Evolutionary conservation across 2,888 invertebrate species (phyloP), one percentile per base, ranked within the genome.

Genomic region (Troides oblongomaculatus): DNA sequence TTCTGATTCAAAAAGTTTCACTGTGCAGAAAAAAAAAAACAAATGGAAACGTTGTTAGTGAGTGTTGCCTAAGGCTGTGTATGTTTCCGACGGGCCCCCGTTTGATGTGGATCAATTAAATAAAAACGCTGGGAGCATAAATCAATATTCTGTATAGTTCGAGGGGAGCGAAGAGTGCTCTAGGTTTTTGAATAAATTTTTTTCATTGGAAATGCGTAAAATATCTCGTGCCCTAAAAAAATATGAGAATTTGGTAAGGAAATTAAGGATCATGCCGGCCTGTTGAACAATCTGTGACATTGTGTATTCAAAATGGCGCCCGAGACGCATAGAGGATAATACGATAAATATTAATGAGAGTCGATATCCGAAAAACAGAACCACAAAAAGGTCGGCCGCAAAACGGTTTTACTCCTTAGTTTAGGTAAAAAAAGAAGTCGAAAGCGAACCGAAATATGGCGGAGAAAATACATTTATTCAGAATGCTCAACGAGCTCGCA

Each of bases 81-180:
- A 43, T 10, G 66, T 62, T 39, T 23, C 53, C 36, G 66, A 66
- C 50, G 66, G 61, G 8, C 39, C n/a, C 39, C 53, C 56, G 62
- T 66, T 66, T 66, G 62, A 66, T 39, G 62, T 39, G 53, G 23
- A 56, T 17, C 66, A 66, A 66, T 66, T 66, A 61, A 66, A 36
- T 62, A n/a, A 36, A 56, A 14, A 43, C 18, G 43, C 56, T 14
- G 62, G 58, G 23, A 61, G 25, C 53, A 23, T 56, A n/a, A 53
- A 53, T 53, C 58, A 58, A 58, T 58, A 58, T 39, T 39, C 39
- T 10, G 39, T 39, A 10, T 39, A 39, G 39, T 39, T 39, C 39
- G 39, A 39, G 39, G 39, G 39, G 39, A 4, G 39, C 10, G 39
- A 39, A 39, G 10, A 39, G 10, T 39, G 39, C 39, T 39, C 39